phyloP scores from a whole-genome alignment of 2,888 invertebrate species.

The Ellobium chinense region DNA sequence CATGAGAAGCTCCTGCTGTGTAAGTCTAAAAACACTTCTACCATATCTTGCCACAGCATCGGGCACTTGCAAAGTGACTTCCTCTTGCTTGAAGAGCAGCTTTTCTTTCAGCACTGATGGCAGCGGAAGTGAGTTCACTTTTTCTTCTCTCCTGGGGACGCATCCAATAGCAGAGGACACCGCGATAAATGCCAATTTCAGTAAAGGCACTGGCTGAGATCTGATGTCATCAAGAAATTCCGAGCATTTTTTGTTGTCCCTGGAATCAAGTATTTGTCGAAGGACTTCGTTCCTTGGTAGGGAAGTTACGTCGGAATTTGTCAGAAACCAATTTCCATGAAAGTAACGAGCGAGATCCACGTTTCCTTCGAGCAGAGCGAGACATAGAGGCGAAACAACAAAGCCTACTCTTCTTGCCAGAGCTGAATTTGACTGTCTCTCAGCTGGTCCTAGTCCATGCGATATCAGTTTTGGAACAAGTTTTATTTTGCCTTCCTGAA shows the following conservation, averaged over 20 bases:
- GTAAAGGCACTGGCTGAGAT: conserved; percentile 2
- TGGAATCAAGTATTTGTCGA: neutral
- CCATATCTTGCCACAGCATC: too few species aligned
- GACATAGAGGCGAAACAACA: neutral
- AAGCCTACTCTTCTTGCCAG: neutral
- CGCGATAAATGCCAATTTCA: neutral
- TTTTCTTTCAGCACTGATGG: conserved; percentile 17
- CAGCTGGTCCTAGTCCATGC: conserved; percentile 3
- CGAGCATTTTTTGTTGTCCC: neutral
- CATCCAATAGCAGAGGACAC: conserved; percentile 18
- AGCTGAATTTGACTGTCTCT: too few species aligned
- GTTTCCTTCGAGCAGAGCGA: neutral
- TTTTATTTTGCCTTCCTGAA: neutral
- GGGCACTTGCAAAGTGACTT: too few species aligned
- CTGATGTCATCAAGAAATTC: neutral
- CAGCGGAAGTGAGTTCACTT: neutral
- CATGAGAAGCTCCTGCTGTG: too few species aligned
- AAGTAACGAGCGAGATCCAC: neutral
- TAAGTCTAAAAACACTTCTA: too few species aligned
- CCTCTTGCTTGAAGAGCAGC: conserved; percentile 7
- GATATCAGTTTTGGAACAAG: neutral
- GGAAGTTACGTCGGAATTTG: neutral
- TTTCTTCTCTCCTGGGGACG: neutral
- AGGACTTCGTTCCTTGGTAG: neutral
- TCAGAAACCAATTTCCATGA: conserved; percentile 7